Evolutionary conservation across 1,140 invertebrate species (phyloP), one percentile per base, ranked within the genome.

Genomic region (Nasonia longicornis): DNA sequence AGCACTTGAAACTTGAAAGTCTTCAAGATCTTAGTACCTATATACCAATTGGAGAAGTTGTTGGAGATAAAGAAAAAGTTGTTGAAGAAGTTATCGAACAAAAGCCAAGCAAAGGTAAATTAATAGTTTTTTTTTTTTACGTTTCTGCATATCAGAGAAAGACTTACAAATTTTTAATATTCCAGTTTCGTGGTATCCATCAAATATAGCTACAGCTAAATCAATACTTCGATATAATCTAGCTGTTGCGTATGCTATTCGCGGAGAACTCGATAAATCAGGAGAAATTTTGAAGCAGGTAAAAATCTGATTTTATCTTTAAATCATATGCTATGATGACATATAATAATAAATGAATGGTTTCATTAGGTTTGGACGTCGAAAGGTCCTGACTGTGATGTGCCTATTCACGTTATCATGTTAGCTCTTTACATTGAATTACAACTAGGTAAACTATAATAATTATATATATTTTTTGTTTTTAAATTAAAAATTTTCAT

Each of bases 1-100:
- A 96, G 81, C 94, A 97, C 89, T 91, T 98, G 35, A 96, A 97
- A 86, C 95, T 95, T 7, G 94, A 96, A 58, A 92, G 93, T 87
- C 93, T 97, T 3, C 91, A 91, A 74, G 92, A 95, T 86, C 89
- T 94, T 48, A 88, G 87, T 82, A 89, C 90, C 42, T 91, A 87
- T 31, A 86, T 91, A 76, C 89, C 86, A 22, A 86, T 87, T 26
- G 80, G 82, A 8, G 87, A 89, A 78, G 77, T 83, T 38, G 86
- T 89, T 12, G 84, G 69, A 35, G 88, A 92, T 81, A 89, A 89
- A 31, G 89, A 90, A 35, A 86, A 86, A 77, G 87, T 88, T 38
- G 87, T 88, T 73, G 58, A 83, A 6, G 88, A 90, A 22, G 87
- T 89, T 45, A 83, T 88, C 38, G 86, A 89, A 26, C 86, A 88